A percentile compares a stretch with the other conserved stretches of the same genome.
Evolutionary conservation across 2,888 invertebrate genomes (phyloP).

Genomic region (Epirrita christyi): DNA sequence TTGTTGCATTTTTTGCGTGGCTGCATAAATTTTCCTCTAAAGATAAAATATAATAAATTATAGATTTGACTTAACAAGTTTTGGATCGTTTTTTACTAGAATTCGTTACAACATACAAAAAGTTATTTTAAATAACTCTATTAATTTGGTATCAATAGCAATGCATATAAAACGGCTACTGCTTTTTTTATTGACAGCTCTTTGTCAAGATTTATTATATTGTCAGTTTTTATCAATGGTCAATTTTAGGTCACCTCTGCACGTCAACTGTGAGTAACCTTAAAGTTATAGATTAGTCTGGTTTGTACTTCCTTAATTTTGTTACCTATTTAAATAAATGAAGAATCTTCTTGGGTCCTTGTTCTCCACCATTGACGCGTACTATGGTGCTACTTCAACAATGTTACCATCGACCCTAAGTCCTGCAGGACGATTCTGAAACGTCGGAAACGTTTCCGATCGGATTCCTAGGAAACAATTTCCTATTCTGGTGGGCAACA

Average conservation of each 20-base stretch:
- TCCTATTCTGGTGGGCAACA: no score
- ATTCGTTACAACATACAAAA: conserved; percentile 26
- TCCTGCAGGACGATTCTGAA: no score
- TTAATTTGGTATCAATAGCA: conserved; percentile 27
- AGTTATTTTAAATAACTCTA: conserved; percentile 31
- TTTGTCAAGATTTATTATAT: conserved; percentile 3
- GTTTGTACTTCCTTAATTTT: no score
- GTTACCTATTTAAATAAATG: no score
- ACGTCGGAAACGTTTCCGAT: no score
- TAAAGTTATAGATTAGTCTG: not conserved
- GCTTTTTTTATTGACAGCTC: conserved; percentile 2
- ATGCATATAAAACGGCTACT: conserved; percentile 9
- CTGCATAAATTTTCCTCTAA: conserved; percentile 27
- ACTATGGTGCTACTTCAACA: no score
- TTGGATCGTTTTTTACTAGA: conserved; percentile 25
- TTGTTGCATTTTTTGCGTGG: conserved; percentile 30
- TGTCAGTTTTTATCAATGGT: conserved; percentile 14
- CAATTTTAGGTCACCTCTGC: conserved; percentile 23
- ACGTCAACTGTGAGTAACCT: no score
- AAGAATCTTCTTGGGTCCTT: no score
- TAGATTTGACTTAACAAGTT: conserved; percentile 20
- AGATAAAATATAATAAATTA: conserved; percentile 25
- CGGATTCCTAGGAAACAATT: no score
- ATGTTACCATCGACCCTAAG: no score
- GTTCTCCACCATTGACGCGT: no score